A percentile compares a stretch with the other conserved stretches of the same genome.
Evolutionary conservation across 2,888 invertebrate species (phyloP).

Genomic region (Thereva unica): DNA sequence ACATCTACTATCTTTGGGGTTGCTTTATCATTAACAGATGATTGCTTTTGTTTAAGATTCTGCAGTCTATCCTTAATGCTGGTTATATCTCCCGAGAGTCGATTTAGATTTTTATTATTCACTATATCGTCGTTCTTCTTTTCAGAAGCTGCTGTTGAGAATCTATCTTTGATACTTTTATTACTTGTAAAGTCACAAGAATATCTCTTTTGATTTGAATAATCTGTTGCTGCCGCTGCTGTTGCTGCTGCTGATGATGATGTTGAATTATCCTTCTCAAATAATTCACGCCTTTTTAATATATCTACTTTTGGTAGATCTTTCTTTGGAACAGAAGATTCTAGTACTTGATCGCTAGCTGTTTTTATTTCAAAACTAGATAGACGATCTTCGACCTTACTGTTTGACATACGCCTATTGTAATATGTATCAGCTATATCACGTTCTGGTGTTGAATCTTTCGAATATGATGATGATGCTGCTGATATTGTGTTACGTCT

Average conservation of each 20-base stretch:
- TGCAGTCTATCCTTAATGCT: constrained; percentile 68
- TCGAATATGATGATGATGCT: constrained; percentile 60
- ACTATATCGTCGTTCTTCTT: constrained; percentile 64
- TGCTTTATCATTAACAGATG: constrained; percentile 47
- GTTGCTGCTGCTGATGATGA: constrained; percentile 43
- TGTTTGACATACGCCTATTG: constrained; percentile 51
- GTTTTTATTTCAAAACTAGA: constrained; percentile 63
- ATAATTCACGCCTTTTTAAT: constrained; percentile 79
- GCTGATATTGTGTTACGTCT: constrained; percentile 48
- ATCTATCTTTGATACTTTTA: constrained; percentile 73
- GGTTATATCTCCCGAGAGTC: constrained; percentile 66
- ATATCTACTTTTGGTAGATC: constrained; percentile 80
- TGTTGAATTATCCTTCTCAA: constrained; percentile 68
- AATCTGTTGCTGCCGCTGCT: constrained; percentile 42
- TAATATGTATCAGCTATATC: constrained; percentile 57
- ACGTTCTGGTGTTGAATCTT: constrained; percentile 59
- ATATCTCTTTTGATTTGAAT: constrained; percentile 50
- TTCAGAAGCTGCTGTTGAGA: constrained; percentile 65
- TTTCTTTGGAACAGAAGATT: constrained; percentile 54
- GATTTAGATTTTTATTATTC: constrained; percentile 55
- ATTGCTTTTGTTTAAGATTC: constrained; percentile 63
- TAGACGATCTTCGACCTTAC: constrained; percentile 68
- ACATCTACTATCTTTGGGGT: constrained; percentile 47
- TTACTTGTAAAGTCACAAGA: constrained; percentile 67
- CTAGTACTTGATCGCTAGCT: constrained; percentile 50